Evolutionary conservation across 64 coral and sea anemone species (phyloP).

Genomic region (Dendronephthya gigantea): DNA sequence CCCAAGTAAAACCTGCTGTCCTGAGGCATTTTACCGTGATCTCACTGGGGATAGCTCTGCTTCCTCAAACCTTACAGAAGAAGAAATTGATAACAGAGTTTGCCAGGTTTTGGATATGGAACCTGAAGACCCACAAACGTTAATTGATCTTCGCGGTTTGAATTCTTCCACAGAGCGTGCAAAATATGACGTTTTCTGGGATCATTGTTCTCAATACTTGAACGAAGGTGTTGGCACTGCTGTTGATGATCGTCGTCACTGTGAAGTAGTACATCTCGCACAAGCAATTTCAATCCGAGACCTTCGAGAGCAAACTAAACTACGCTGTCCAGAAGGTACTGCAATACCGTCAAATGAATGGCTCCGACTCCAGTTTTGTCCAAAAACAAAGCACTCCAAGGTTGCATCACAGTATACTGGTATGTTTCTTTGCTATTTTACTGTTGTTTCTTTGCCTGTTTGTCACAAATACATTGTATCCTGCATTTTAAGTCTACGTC

Average conservation of each 20-base stretch:
- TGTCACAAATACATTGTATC: too few relatives aligned
- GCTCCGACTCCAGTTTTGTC: not conserved
- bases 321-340: not conserved
- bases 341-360: not conserved
- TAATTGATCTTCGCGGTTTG: not conserved
- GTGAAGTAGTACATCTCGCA: not conserved
- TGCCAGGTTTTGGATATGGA: not conserved
- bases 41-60: not conserved
- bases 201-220: not conserved
- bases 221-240: not conserved
- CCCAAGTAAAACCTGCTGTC: not conserved
- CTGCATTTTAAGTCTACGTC: too few relatives aligned
- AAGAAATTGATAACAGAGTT: not conserved
- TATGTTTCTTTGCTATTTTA: too few relatives aligned
- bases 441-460: not conserved
- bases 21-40: not conserved
- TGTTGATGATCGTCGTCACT: not conserved
- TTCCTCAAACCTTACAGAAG: not conserved
- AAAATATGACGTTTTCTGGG: not conserved
- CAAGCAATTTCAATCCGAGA: not conserved
- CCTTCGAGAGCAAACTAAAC: not conserved
- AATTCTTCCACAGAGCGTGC: not conserved
- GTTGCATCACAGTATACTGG: not conserved
- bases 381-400: not conserved
- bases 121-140: not conserved